A percentile compares a stretch with the other conserved stretches of the same genome.
phyloP scores from a whole-genome alignment of 2,888 invertebrate genomes.

The Amblyteles armatorius region DNA sequence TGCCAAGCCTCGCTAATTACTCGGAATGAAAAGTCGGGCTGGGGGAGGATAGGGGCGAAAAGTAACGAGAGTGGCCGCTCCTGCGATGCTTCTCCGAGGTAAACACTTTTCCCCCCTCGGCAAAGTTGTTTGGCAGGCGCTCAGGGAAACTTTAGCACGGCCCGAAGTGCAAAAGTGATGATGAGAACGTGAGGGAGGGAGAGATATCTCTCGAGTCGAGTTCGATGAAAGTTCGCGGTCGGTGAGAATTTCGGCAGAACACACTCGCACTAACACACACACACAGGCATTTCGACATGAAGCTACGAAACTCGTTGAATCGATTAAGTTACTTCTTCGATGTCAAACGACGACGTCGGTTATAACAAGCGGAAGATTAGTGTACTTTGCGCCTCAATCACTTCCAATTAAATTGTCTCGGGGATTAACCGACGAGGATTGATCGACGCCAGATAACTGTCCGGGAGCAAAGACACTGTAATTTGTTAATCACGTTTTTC shows the following conservation, averaged over 20 bases:
- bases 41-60: slow-evolving; percentile 9
- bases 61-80: slow-evolving; percentile 10
- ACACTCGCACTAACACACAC: background rate
- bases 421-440: slow-evolving; percentile 2
- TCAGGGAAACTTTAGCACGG: slow-evolving; percentile 11
- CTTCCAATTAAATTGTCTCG: slow-evolving; percentile 21
- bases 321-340: slow-evolving; percentile 22
- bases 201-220: background rate
- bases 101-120: slow-evolving; percentile 28
- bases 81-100: background rate
- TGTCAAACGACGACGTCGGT: slow-evolving; percentile 1
- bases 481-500: slow-evolving; percentile 2
- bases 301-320: slow-evolving; percentile 20
- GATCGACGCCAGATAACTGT: slow-evolving; percentile 18
- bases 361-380: background rate
- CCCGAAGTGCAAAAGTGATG: slow-evolving; percentile 11
- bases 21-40: slow-evolving; percentile 34
- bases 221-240: slow-evolving; percentile 14
- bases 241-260: background rate
- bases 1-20: slow-evolving; percentile 21
- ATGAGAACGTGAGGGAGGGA: background rate
- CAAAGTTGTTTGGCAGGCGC: slow-evolving; percentile 17
- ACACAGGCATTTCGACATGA: background rate
- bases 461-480: slow-evolving; percentile 4
- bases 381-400: background rate